Evolutionary conservation across 1,140 invertebrate genomes (phyloP).

Genomic region (Macrosteles quadrilineatus): DNA sequence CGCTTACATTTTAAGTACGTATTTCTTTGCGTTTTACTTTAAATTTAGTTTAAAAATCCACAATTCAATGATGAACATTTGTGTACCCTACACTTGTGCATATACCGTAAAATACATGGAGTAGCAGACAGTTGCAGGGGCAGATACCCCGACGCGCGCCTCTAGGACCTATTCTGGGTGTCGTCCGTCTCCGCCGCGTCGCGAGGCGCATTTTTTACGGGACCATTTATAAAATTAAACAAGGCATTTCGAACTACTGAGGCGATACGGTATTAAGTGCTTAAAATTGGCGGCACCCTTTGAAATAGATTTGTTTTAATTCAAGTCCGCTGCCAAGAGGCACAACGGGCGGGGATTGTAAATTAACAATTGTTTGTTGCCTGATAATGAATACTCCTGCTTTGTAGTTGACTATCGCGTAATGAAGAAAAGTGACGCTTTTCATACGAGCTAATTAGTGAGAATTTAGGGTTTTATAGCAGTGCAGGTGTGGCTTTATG

Average conservation of each 20-base stretch:
- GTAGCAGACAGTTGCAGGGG: too few relatives aligned
- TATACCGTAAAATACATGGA: too few relatives aligned
- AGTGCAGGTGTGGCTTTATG: too few relatives aligned
- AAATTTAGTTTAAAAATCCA: too few relatives aligned
- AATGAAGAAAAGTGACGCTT: too few relatives aligned
- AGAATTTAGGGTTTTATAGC: too few relatives aligned
- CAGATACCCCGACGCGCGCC: too few relatives aligned
- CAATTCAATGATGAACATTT: too few relatives aligned
- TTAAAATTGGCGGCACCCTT: constrained; percentile 13
- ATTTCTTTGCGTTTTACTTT: too few relatives aligned
- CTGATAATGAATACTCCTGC: neutral
- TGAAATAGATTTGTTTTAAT: constrained; percentile 15
- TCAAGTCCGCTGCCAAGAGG: neutral
- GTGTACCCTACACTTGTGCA: too few relatives aligned
- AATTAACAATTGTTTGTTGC: neutral
- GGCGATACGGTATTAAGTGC: constrained; percentile 13
- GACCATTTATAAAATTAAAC: constrained; percentile 17
- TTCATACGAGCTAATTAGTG: too few relatives aligned
- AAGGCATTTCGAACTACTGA: constrained; percentile 16
- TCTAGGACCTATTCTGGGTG: neutral
- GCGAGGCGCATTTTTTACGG: neutral
- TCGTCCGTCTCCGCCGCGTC: neutral
- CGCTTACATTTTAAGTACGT: too few relatives aligned
- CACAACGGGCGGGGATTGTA: neutral
- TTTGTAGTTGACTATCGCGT: neutral